A percentile compares a stretch with the other conserved stretches of the same genome.
phyloP scores from a whole-genome alignment of 2,113 vertebrate species.

The Carassius gibelio region DNA sequence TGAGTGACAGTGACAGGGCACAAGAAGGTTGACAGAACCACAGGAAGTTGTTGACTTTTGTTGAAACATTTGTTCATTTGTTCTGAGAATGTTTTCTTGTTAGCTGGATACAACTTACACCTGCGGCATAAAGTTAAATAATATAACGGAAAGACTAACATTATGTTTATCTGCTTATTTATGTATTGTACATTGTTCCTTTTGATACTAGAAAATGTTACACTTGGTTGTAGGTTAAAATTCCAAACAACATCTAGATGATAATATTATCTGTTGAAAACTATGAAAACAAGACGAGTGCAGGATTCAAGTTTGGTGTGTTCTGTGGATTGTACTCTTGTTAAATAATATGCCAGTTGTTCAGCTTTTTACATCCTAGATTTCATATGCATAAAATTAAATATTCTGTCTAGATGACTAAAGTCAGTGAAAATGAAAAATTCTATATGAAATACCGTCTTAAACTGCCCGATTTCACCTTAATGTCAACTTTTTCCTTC shows the following conservation, averaged over 20 bases:
- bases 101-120: too few relatives aligned
- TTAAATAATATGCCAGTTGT: neutral
- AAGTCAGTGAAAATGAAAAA: neutral
- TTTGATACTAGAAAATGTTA: too few relatives aligned
- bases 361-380: neutral
- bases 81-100: too few relatives aligned
- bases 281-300: neutral
- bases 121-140: too few relatives aligned
- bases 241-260: too few relatives aligned
- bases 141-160: too few relatives aligned
- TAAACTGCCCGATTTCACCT: neutral
- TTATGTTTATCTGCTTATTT: too few relatives aligned
- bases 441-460: neutral
- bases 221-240: too few relatives aligned
- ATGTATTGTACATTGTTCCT: too few relatives aligned
- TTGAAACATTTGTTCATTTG: too few relatives aligned
- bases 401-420: neutral
- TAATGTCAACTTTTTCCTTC: neutral
- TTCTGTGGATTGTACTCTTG: neutral
- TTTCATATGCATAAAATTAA: neutral
- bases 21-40: neutral
- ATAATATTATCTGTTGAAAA: too few relatives aligned
- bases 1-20: slow-evolving; percentile 6
- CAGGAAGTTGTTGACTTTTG: neutral
- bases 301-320: neutral